A percentile compares a stretch with the other conserved stretches of the same genome.
phyloP scores from a whole-genome alignment of 2,797 vertebrate species.

The Paguma larvata region DNA sequence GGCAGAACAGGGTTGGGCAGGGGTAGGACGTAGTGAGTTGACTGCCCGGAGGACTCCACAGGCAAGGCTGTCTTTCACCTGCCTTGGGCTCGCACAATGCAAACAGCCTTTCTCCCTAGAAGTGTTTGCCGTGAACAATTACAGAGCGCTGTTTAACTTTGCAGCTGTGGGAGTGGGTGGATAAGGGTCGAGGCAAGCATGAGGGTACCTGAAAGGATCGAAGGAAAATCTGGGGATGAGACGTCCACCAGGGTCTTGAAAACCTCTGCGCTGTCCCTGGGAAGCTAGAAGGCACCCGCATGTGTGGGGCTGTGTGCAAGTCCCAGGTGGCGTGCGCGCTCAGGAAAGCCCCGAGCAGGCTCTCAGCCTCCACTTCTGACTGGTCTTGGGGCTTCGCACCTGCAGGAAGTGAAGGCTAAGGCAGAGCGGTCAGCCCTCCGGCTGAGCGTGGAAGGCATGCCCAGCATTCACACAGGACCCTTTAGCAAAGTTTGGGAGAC shows the following conservation, averaged over 20 bases:
- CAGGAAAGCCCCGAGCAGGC: background rate
- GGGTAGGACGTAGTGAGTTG: accelerated
- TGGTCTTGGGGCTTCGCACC: accelerated
- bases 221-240: background rate
- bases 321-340: accelerated
- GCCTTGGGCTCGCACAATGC: background rate
- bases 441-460: accelerated
- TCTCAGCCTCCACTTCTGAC: accelerated
- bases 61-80: background rate
- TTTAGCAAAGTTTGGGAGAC: background rate
- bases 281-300: accelerated
- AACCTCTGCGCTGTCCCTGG: too few relatives aligned
- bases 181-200: background rate
- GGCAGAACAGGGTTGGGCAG: background rate
- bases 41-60: background rate
- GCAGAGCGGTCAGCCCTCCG: accelerated
- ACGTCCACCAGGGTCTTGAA: background rate
- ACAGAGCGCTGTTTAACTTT: background rate
- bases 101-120: background rate
- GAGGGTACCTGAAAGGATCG: accelerated
- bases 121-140: background rate
- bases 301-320: accelerated
- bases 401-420: accelerated
- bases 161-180: background rate
- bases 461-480: accelerated